Conservation (phyloP, 2,797 vertebrate species). For the Sternotherus odoratus region DNA sequence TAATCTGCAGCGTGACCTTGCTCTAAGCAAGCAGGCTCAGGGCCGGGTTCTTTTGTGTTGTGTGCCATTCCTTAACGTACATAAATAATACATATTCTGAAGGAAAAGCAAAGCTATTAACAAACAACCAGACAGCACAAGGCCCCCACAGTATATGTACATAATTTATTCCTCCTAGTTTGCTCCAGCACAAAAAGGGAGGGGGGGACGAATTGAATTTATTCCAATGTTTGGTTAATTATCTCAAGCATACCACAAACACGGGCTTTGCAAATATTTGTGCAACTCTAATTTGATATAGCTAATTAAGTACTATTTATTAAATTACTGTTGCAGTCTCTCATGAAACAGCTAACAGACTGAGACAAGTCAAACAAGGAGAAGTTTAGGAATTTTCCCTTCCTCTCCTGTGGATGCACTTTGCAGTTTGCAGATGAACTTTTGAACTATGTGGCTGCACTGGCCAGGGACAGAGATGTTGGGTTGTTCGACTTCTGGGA, state of each 20-base stretch:
- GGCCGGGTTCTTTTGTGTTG: background rate
- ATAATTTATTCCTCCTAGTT: constrained; percentile 33
- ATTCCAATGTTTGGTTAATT: background rate
- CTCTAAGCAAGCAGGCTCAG: background rate
- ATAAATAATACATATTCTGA: constrained; percentile 17
- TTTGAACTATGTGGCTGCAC: too few relatives aligned
- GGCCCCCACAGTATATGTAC: background rate
- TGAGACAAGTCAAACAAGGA: background rate
- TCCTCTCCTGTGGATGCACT: accelerated
- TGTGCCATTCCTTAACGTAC: background rate
- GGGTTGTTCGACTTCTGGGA: too few relatives aligned
- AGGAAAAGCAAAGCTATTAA: background rate
- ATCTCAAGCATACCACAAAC: background rate
- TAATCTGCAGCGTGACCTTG: background rate
- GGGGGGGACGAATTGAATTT: background rate
- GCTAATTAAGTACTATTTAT: background rate
- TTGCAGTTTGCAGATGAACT: too few relatives aligned
- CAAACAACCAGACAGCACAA: background rate
- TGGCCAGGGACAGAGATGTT: too few relatives aligned
- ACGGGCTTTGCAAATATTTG: constrained; percentile 11
- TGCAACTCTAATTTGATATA: background rate
- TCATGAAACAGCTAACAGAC: background rate
- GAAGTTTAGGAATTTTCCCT: background rate
- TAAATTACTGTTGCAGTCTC: background rate
- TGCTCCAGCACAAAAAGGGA: background rate